Base-by-base conservation (phyloP, 2,797 vertebrate species). In the Epinephelus coioides region DNA sequence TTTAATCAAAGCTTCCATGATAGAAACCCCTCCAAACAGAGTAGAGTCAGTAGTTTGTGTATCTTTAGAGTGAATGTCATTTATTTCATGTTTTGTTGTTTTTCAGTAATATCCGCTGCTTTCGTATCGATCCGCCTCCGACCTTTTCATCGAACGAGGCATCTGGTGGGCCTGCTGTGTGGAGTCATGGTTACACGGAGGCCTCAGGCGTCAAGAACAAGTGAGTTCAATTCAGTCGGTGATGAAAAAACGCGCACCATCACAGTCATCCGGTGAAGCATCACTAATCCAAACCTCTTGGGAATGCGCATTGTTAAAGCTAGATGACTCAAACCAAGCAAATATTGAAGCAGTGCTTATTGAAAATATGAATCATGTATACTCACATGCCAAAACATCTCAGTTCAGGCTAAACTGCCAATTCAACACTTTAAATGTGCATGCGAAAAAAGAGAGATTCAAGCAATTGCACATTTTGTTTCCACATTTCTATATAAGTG, bases 161-260 rank as follows among this genome's bases (percentile, higher is more conserved):
- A 0, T 95, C 97, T 0, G 97, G 97, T 81, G 97, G 97, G 0
- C 98, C 98, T 0, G 97, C 97, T 0, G 97, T 99, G 54, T 99
- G 98, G 98, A 99, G 98, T 49, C 98, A 99, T 6, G 98, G 98
- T 60, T 99, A 97, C 93, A 98, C 98, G 0, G 98, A 99, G 89
- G 98, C 97, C 0, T 99, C 98, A 0, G 98, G 98, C 10, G 88
- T 99, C 8, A 99, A 98, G 91, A 99, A 99, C 95, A 99, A 99
- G 98, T 99, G 94, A 21, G 97, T 91, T 74, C 56, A 68, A 56
- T 73, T 63, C 70, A 78, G 60, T 86, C 80, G 61, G 61, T 73
- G 57, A 68, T 79, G 69, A 27, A 46, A 44, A 82, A 74, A 23
- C 60, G 59, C 27, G 49, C 49, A 19, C 30, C 51, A 43, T 74